Evolutionary conservation across 2,888 invertebrate species (phyloP).

Genomic region (Allacma fusca): DNA sequence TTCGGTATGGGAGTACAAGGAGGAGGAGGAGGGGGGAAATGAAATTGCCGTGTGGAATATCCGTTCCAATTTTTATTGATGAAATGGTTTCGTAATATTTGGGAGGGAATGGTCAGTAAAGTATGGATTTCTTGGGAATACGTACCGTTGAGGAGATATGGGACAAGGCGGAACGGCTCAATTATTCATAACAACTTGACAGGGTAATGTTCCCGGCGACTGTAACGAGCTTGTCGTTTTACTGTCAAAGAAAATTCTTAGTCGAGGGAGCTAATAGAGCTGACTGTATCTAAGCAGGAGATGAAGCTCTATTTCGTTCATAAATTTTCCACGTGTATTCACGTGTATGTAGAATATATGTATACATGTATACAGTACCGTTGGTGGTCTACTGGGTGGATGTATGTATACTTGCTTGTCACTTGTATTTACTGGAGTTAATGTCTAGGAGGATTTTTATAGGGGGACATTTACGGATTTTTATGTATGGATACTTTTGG

Average conservation of each 20-base stretch:
- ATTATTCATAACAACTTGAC: slow-evolving; percentile 16
- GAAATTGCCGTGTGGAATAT: neutral
- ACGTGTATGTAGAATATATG: neutral
- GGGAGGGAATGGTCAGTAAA: slow-evolving; percentile 5
- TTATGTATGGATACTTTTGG: neutral
- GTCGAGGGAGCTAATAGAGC: slow-evolving; percentile 1
- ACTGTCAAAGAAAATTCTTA: neutral
- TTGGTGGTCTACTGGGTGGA: too few species aligned
- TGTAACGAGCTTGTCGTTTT: slow-evolving; percentile 12
- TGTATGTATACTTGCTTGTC: neutral
- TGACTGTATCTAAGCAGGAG: neutral
- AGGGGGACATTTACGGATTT: slow-evolving; percentile 6
- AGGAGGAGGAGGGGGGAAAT: neutral
- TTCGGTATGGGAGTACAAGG: too few species aligned
- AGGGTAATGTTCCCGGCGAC: neutral
- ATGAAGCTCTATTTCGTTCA: neutral
- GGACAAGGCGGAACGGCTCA: neutral
- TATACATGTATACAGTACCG: neutral
- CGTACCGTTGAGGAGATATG: neutral
- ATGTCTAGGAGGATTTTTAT: neutral
- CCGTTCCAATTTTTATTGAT: neutral
- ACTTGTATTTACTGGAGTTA: neutral
- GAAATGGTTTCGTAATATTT: slow-evolving; percentile 5
- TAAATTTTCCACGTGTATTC: neutral
- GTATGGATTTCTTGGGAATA: neutral